Evolutionary conservation across 2,888 invertebrate genomes (phyloP), one percentile per base, ranked within the genome.

Genomic region (Argyresthia albistria): DNA sequence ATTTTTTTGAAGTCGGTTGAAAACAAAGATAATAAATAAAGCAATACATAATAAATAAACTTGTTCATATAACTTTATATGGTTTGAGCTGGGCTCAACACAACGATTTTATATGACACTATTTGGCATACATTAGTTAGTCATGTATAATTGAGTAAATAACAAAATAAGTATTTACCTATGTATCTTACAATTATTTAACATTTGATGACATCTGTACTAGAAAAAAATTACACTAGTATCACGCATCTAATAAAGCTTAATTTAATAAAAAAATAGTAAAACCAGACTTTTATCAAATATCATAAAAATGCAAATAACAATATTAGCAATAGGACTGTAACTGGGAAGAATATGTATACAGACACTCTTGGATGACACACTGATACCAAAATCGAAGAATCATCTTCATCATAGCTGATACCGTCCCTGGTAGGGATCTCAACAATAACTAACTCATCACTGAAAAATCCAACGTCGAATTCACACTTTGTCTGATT

Each of bases 371-470:
- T 84, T 8, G 96, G 96, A 75, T 93, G 91, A 67, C 96, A 96
- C 6, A 92, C 91, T 51, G 95, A 95, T 56, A 91, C 88, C 53
- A 96, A 83, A 60, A 92, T 86, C 9, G 92, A 92, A 55, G 91
- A 90, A 68, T 94, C 92, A 62, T 93, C 92, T 46, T 90, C 91
- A 67, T 93, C 92, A 66, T 93, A 91, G 65, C 93, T 93, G 55
- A 95, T 91, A 14, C 95, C 95, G 76, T 95, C 94, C 55, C 90
- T 90, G 0, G 94, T 94, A 11, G 95, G 95, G 48, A 95, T 92
- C 82, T 96, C 95, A 43, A 96, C 94, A 53, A 96, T 92, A 9
- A 96, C 95, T 62, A 91, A 90, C 71, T 95, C 95, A 58, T 92
- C 91, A 56, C 94, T 93, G 58, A 93, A 88, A 66, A 95, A 91